Percentiles rank a stretch among this genome's conserved stretches.
Conservation (phyloP, 2,888 invertebrate genomes). For the Cheilosia scutellata region DNA sequence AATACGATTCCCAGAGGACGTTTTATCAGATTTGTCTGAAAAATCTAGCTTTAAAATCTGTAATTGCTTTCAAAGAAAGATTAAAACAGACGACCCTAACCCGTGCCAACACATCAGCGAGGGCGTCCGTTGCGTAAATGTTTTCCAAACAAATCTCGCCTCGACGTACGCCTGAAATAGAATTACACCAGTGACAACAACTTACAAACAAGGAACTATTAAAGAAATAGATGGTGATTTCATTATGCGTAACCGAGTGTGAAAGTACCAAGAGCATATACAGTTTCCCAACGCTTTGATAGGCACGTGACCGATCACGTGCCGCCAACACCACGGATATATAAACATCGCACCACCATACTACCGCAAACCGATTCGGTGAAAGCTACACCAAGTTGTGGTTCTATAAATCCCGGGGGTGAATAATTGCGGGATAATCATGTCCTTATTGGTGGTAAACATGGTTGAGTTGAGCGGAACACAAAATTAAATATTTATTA, state of each 20-base stretch:
- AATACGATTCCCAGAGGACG: constrained; percentile 30
- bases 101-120: neutral
- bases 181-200: constrained; percentile 75
- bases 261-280: constrained; percentile 70
- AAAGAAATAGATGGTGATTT: constrained; percentile 81
- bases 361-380: constrained; percentile 50
- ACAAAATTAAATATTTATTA: constrained; percentile 75
- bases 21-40: constrained; percentile 17
- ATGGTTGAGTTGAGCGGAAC: constrained; percentile 68
- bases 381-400: constrained; percentile 49
- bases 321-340: constrained; percentile 68
- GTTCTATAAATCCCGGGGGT: constrained; percentile 48
- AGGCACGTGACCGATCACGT: constrained; percentile 82
- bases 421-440: constrained; percentile 74
- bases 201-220: constrained; percentile 81
- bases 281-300: constrained; percentile 76
- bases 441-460: constrained; percentile 74
- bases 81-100: constrained; percentile 40
- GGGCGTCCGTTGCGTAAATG: constrained; percentile 19
- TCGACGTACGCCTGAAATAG: constrained; percentile 23
- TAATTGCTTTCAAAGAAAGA: constrained; percentile 58
- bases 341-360: constrained; percentile 51
- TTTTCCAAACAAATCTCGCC: constrained; percentile 51
- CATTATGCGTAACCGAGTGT: constrained; percentile 78
- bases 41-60: constrained; percentile 42